phyloP scores from a whole-genome alignment of 1,140 invertebrate genomes.

The Onthophagus taurus region DNA sequence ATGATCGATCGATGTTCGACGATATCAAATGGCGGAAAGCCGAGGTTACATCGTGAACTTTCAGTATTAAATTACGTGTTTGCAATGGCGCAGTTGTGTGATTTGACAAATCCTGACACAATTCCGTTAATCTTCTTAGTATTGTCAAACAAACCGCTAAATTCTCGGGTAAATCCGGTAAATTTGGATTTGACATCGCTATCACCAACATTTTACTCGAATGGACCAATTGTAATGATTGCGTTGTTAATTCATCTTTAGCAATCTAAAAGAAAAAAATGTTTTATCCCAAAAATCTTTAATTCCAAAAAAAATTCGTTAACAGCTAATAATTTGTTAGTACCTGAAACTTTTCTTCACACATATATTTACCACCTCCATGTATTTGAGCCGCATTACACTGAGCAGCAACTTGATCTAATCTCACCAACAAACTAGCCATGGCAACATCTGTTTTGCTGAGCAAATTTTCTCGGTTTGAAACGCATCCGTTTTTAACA shows the following conservation, averaged over 20 bases:
- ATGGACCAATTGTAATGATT: slow-evolving; percentile 71
- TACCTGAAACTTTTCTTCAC: slow-evolving; percentile 62
- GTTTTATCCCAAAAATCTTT: background rate
- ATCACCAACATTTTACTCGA: slow-evolving; percentile 76
- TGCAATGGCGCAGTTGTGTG: slow-evolving; percentile 66
- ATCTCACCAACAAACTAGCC: slow-evolving; percentile 49
- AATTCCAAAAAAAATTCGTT: background rate
- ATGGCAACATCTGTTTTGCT: slow-evolving; percentile 57
- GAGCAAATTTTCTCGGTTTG: slow-evolving; percentile 45
- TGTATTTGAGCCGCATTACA: slow-evolving; percentile 58
- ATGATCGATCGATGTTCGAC: slow-evolving; percentile 45
- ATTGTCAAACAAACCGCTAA: slow-evolving; percentile 61
- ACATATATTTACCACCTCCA: slow-evolving; percentile 57
- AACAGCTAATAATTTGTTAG: background rate
- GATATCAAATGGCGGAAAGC: slow-evolving; percentile 61
- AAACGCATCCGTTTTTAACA: slow-evolving; percentile 26
- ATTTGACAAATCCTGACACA: slow-evolving; percentile 61
- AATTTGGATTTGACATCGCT: slow-evolving; percentile 54
- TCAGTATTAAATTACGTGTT: slow-evolving; percentile 66
- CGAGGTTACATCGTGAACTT: slow-evolving; percentile 70
- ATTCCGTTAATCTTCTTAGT: slow-evolving; percentile 53
- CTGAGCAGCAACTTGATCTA: slow-evolving; percentile 58
- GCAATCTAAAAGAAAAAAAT: slow-evolving; percentile 43
- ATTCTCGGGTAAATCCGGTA: slow-evolving; percentile 50
- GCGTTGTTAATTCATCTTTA: slow-evolving; percentile 65